Percentiles rank a stretch among this genome's conserved stretches.
These are phyloP conservation scores for Opisthograptis luteolata DNA, from an alignment of 2,888 invertebrate species.

Conservation along the genomic window DNA sequence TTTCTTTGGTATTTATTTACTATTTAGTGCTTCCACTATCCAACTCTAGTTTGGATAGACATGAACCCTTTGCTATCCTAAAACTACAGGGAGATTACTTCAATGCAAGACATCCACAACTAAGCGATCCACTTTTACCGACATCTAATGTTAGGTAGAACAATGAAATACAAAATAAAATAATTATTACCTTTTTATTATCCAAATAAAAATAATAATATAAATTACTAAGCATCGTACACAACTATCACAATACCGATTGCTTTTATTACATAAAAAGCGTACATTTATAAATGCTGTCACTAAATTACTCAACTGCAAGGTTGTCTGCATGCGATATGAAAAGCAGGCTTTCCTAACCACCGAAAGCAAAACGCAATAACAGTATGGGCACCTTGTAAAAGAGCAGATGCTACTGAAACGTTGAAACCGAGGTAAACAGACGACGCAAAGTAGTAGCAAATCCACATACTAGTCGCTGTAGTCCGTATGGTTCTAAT, in stretches of 20 bases:
- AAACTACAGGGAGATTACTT: slow-evolving; percentile 12
- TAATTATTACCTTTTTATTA: slow-evolving; percentile 76
- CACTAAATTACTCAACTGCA: slow-evolving; percentile 61
- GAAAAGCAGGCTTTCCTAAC: slow-evolving; percentile 23
- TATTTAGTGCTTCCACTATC: no score
- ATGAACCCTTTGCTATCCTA: not conserved
- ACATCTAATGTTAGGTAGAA: slow-evolving; percentile 56
- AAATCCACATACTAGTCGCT: no score
- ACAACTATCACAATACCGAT: slow-evolving; percentile 79
- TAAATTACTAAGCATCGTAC: slow-evolving; percentile 77
- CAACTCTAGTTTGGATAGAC: not conserved
- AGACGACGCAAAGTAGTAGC: no score
- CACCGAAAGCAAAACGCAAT: slow-evolving; percentile 24
- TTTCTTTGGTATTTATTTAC: not conserved
- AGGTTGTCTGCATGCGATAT: slow-evolving; percentile 26
- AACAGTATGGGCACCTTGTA: slow-evolving; percentile 9
- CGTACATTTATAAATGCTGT: slow-evolving; percentile 40
- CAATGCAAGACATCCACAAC: slow-evolving; percentile 42
- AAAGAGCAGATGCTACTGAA: not conserved
- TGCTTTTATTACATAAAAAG: slow-evolving; percentile 40
- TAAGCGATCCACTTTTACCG: slow-evolving; percentile 42
- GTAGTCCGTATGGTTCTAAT: no score
- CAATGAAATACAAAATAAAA: slow-evolving; percentile 73
- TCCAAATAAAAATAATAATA: slow-evolving; percentile 69
- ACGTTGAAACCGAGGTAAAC: no score